These are phyloP conservation scores for Scaptomyza hsui DNA, from an alignment of 1,140 invertebrate species.

Conservation along the genomic window DNA sequence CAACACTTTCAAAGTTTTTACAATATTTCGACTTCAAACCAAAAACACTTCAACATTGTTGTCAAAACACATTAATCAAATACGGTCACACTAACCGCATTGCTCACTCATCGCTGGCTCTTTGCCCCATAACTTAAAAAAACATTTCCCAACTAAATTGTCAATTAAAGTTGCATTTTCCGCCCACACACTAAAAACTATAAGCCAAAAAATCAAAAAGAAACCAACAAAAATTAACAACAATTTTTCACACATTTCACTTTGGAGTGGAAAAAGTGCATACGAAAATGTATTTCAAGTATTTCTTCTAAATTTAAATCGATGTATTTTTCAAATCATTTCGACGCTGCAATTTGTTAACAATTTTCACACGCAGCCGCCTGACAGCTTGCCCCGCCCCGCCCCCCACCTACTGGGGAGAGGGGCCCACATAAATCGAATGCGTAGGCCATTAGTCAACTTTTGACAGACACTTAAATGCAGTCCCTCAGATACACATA, in stretches of 20 bases:
- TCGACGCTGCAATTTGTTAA: constrained; percentile 80
- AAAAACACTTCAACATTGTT: neutral
- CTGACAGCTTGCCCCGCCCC: constrained; percentile 59
- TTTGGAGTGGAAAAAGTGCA: constrained; percentile 54
- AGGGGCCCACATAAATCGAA: constrained; percentile 63
- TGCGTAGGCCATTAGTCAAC: constrained; percentile 70
- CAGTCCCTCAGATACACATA: neutral
- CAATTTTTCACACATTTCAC: constrained; percentile 76
- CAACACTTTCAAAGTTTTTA: neutral
- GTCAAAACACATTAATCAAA: neutral
- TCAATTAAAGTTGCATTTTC: constrained; percentile 69
- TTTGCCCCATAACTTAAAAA: constrained; percentile 43
- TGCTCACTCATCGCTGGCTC: constrained; percentile 19
- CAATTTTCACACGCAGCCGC: constrained; percentile 73
- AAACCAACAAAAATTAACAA: constrained; percentile 42
- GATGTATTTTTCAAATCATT: constrained; percentile 65
- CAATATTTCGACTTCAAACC: constrained; percentile 2
- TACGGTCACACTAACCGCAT: constrained; percentile 7
- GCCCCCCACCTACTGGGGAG: neutral
- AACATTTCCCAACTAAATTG: constrained; percentile 50
- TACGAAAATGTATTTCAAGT: constrained; percentile 49
- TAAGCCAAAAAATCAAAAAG: constrained; percentile 1
- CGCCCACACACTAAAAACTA: constrained; percentile 33
- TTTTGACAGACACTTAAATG: constrained; percentile 55
- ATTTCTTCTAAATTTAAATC: constrained; percentile 61